These are phyloP conservation scores for Drosophila longiperda DNA, from an alignment of 2,888 invertebrate genomes.

Conservation along the genomic window DNA sequence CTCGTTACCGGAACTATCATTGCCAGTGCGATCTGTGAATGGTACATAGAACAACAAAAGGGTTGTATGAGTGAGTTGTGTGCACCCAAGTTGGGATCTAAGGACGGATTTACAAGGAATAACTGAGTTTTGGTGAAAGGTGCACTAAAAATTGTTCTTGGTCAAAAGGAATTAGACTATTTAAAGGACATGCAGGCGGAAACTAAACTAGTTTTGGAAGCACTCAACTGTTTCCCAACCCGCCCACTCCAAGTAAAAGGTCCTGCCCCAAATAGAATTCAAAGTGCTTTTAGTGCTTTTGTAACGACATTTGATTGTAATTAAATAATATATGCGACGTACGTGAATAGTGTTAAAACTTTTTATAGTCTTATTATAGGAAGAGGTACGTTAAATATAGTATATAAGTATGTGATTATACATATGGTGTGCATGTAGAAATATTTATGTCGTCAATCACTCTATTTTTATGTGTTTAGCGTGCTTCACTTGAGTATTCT, in stretches of 20 bases:
- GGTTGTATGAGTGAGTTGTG: constrained; percentile 1
- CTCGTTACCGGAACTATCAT: constrained; percentile 87
- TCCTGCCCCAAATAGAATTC: constrained; percentile 3
- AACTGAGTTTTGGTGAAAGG: constrained; percentile 15
- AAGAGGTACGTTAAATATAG: constrained; percentile 13
- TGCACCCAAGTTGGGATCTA: neutral
- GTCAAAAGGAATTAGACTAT: constrained; percentile 9
- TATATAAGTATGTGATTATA: constrained; percentile 2
- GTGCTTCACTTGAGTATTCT: constrained; percentile 51
- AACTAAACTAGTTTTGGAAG: neutral
- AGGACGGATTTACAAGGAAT: constrained; percentile 1
- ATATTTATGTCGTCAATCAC: constrained; percentile 34
- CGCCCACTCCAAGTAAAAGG: neutral
- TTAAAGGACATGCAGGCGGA: constrained; percentile 34
- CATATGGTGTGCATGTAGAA: constrained; percentile 8
- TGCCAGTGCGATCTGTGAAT: constrained; percentile 82
- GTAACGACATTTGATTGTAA: constrained; percentile 31
- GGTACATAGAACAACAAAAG: constrained; percentile 5
- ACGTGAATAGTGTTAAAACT: constrained; percentile 50
- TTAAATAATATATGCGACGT: constrained; percentile 57
- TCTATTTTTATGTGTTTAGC: constrained; percentile 54
- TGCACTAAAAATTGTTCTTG: constrained; percentile 23
- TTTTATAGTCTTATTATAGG: constrained; percentile 35
- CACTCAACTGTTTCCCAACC: neutral
- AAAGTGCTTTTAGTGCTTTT: constrained; percentile 40